Conservation (phyloP, 1,140 invertebrate species). For the Papilio xuthus region DNA sequence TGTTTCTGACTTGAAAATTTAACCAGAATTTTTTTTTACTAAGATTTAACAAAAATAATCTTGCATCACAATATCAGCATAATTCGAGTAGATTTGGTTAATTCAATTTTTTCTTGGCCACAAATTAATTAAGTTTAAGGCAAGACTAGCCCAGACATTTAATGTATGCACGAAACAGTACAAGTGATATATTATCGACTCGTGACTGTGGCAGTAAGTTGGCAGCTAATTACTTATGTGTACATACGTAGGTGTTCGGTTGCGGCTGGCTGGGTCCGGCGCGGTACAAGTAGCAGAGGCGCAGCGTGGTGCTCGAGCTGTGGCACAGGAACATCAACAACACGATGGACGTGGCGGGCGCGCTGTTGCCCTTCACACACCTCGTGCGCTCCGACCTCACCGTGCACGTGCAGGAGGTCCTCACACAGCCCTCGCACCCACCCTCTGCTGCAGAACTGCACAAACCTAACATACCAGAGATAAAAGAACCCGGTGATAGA, state of each 20-base stretch:
- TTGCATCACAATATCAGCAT: no score
- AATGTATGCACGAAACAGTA: no score
- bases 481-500: conserved; percentile 64
- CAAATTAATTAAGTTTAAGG: no score
- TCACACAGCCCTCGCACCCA: conserved; percentile 64
- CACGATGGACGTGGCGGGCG: conserved; percentile 78
- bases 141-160: no score
- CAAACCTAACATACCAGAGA: conserved; percentile 67
- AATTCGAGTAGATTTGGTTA: no score
- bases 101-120: no score
- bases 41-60: no score
- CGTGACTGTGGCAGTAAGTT: neutral
- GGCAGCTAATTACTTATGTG: neutral
- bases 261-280: conserved; percentile 85
- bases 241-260: conserved; percentile 82
- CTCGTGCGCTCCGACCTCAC: conserved; percentile 72
- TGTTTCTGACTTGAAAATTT: neutral
- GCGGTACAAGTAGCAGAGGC: conserved; percentile 84
- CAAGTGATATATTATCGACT: no score
- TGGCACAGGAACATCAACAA: conserved; percentile 82
- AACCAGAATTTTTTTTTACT: no score
- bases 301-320: conserved; percentile 81
- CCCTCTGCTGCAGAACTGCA: conserved; percentile 45
- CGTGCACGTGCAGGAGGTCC: conserved; percentile 71
- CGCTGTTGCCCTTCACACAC: conserved; percentile 73